Conservation (phyloP, 2,113 vertebrate species). For the Gulo gulo region DNA sequence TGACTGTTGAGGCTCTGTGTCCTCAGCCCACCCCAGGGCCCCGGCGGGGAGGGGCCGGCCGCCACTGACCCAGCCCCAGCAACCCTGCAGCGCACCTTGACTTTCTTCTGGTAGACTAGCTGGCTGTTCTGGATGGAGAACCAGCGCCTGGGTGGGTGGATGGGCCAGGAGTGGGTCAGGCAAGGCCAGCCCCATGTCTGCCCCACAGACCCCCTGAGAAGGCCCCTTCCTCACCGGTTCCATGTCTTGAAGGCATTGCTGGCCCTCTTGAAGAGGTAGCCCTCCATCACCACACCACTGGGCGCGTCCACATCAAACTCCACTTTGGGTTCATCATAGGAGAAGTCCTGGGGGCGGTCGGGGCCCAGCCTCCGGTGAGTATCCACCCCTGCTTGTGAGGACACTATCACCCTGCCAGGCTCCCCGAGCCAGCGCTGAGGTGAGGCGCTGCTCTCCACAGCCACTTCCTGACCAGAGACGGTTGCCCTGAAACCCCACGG, state of each 20-base stretch:
- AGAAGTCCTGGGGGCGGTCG: conserved; percentile 89
- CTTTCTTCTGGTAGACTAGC: conserved; percentile 98
- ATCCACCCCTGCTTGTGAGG: neutral
- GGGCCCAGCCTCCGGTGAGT: neutral
- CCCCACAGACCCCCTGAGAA: neutral
- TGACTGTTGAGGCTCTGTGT: neutral
- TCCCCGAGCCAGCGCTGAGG: neutral
- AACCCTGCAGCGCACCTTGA: conserved; percentile 87
- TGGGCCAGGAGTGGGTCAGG: neutral
- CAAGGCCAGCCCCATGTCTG: accelerated
- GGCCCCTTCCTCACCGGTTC: conserved; percentile 89
- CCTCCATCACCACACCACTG: conserved; percentile 98
- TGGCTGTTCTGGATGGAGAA: conserved; percentile 99
- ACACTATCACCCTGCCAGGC: neutral
- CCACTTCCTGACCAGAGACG: neutral
- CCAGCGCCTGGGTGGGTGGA: conserved; percentile 88
- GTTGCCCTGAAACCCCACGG: neutral
- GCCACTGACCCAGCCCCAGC: neutral
- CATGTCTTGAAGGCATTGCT: conserved; percentile 99
- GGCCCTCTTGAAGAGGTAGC: conserved; percentile 98
- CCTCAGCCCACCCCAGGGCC: neutral
- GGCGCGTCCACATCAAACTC: conserved; percentile 96
- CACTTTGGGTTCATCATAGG: conserved; percentile 93
- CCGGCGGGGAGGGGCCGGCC: neutral
- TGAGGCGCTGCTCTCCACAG: neutral